Evolutionary conservation across 2,888 invertebrate genomes (phyloP).

Genomic region (Polymixis flavicincta): DNA sequence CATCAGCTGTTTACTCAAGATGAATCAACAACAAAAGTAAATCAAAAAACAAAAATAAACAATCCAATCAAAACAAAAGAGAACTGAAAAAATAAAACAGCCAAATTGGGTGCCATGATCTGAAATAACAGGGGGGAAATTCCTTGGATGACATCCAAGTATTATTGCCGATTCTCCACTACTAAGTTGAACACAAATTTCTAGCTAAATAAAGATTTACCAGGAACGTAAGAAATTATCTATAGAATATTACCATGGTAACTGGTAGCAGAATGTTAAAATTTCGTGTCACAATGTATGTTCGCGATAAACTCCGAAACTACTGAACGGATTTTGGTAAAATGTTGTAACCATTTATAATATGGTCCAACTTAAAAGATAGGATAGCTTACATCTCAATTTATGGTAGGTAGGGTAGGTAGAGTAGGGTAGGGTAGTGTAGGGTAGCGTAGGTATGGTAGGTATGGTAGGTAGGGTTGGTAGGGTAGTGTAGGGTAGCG

Average conservation of each 20-base stretch:
- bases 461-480: too few species aligned
- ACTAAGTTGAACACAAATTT: conserved; percentile 20
- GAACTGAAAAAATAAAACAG: neutral
- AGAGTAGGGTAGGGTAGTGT: too few species aligned
- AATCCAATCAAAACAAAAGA: conserved; percentile 8
- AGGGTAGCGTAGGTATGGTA: too few species aligned
- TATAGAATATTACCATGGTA: neutral
- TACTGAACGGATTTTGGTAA: too few species aligned
- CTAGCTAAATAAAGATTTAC: conserved; percentile 4
- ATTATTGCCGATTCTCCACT: neutral
- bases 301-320: too few species aligned
- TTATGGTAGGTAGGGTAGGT: too few species aligned
- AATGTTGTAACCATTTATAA: too few species aligned
- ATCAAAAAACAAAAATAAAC: conserved; percentile 19
- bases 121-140: conserved; percentile 13
- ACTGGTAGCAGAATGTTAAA: neutral
- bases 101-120: neutral
- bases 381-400: too few species aligned
- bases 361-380: too few species aligned
- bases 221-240: neutral
- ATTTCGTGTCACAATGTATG: too few species aligned
- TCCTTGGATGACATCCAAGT: conserved; percentile 43
- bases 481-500: too few species aligned
- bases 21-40: neutral
- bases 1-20: neutral